phyloP scores from a whole-genome alignment of 2,888 invertebrate genomes.

The Eupithecia centaureata region DNA sequence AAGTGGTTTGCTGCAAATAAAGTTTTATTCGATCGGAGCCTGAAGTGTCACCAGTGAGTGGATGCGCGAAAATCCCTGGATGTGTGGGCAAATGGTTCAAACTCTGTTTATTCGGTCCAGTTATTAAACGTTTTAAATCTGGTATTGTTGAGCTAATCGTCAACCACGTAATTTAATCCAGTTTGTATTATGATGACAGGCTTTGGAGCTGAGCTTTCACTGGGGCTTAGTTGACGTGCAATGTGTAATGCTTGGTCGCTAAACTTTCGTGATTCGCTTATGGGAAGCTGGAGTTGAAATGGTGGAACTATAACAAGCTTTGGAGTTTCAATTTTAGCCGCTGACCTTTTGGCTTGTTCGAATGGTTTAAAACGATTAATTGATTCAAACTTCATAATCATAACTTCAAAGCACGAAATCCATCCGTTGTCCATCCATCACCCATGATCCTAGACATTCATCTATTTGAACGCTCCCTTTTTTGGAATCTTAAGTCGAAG shows the following conservation, averaged over 20 bases:
- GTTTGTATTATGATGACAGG: conserved; percentile 24
- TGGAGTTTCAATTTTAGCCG: neutral
- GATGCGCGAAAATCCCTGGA: conserved; percentile 19
- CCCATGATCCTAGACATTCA: neutral
- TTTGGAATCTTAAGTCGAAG: neutral
- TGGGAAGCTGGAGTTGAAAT: neutral
- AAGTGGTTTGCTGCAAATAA: conserved; percentile 8
- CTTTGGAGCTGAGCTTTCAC: conserved; percentile 9
- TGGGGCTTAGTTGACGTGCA: neutral
- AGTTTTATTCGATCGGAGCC: conserved; percentile 2
- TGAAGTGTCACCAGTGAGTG: conserved; percentile 25
- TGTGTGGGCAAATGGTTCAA: conserved; percentile 15
- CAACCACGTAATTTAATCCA: conserved; percentile 22
- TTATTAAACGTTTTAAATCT: conserved; percentile 28
- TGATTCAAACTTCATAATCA: no score
- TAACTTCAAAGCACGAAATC: neutral
- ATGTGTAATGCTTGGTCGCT: neutral
- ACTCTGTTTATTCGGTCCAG: conserved; percentile 17
- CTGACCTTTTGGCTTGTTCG: neutral
- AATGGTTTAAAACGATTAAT: neutral
- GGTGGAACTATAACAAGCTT: neutral
- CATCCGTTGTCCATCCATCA: no score
- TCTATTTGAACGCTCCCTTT: neutral
- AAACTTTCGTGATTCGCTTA: conserved; percentile 5
- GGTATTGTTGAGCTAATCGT: conserved; percentile 20